These are phyloP conservation scores for Jordanella pulchra DNA, from an alignment of 2,797 vertebrate genomes.

Conservation along the genomic window DNA sequence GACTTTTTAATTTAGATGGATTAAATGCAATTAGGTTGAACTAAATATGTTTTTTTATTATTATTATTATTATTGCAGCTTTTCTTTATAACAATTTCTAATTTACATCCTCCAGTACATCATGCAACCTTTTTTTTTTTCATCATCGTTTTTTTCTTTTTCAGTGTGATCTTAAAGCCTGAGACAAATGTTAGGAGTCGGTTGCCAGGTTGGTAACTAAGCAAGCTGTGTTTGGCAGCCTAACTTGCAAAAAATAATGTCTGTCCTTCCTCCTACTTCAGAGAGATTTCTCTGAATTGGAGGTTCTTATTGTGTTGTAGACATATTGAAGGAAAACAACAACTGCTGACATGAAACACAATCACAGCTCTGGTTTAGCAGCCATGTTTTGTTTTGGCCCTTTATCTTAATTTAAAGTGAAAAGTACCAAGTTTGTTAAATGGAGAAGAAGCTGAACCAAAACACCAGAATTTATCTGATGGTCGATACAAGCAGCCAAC, in stretches of 20 bases:
- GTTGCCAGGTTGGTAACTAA: conserved; percentile 32
- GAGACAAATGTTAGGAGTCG: conserved; percentile 31
- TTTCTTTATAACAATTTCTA: neutral
- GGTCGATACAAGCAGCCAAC: neutral
- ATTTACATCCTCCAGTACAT: neutral
- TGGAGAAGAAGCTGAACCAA: neutral
- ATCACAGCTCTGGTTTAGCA: conserved; percentile 9
- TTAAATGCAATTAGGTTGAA: neutral
- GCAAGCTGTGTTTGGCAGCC: conserved; percentile 10
- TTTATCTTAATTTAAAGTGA: conserved; percentile 3
- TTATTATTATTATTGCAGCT: neutral
- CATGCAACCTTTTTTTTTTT: neutral
- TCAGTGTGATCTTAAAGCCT: conserved; percentile 7
- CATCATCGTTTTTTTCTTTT: conserved; percentile 10
- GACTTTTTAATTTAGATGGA: neutral
- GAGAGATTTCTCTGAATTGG: neutral
- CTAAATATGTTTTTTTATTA: neutral
- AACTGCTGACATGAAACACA: neutral
- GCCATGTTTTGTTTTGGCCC: conserved; percentile 6
- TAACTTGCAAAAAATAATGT: conserved; percentile 15
- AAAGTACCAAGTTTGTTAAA: neutral
- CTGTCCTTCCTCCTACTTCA: neutral
- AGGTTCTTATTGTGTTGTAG: neutral
- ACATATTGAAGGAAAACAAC: neutral
- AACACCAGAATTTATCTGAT: neutral